A percentile compares a stretch with the other conserved stretches of the same genome.
phyloP scores from a whole-genome alignment of 2,888 invertebrate species.

The Drosophila parthenogenetica region DNA sequence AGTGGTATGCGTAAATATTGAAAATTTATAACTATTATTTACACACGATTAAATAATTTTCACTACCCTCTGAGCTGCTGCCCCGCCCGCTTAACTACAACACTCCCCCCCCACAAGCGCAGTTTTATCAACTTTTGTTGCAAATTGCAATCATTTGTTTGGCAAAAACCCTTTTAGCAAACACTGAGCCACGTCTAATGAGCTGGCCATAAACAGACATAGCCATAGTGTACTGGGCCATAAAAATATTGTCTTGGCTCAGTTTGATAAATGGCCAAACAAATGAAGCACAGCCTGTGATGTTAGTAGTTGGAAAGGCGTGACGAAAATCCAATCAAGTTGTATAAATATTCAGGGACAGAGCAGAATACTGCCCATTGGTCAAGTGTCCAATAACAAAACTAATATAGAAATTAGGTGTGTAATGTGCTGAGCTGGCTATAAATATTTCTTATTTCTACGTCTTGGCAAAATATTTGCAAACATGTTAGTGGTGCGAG shows the following conservation, averaged over 20 bases:
- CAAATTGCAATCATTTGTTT: slow-evolving; percentile 74
- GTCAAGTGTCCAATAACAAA: slow-evolving; percentile 53
- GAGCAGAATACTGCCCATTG: slow-evolving; percentile 34
- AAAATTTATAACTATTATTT: slow-evolving; percentile 74
- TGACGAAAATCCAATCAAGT: slow-evolving; percentile 82
- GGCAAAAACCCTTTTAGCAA: slow-evolving; percentile 70
- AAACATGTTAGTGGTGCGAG: slow-evolving; percentile 26
- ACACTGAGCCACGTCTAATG: slow-evolving; percentile 60
- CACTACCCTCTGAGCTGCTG: neutral
- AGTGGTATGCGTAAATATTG: slow-evolving; percentile 28
- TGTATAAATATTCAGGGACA: slow-evolving; percentile 64
- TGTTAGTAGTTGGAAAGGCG: slow-evolving; percentile 47
- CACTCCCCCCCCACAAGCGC: too few species aligned
- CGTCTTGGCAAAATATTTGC: slow-evolving; percentile 67
- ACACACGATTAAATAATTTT: slow-evolving; percentile 82
- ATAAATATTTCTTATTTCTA: slow-evolving; percentile 66
- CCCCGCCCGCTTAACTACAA: too few species aligned
- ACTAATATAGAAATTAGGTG: slow-evolving; percentile 81
- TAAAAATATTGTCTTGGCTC: slow-evolving; percentile 51
- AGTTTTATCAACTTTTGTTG: slow-evolving; percentile 26
- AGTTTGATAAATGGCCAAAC: slow-evolving; percentile 63
- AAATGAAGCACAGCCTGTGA: slow-evolving; percentile 27
- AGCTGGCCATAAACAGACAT: slow-evolving; percentile 56
- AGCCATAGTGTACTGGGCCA: slow-evolving; percentile 29
- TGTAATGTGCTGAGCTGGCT: slow-evolving; percentile 78